Base-by-base conservation (phyloP, 2,113 vertebrate genomes). In the Sturnus vulgaris region DNA sequence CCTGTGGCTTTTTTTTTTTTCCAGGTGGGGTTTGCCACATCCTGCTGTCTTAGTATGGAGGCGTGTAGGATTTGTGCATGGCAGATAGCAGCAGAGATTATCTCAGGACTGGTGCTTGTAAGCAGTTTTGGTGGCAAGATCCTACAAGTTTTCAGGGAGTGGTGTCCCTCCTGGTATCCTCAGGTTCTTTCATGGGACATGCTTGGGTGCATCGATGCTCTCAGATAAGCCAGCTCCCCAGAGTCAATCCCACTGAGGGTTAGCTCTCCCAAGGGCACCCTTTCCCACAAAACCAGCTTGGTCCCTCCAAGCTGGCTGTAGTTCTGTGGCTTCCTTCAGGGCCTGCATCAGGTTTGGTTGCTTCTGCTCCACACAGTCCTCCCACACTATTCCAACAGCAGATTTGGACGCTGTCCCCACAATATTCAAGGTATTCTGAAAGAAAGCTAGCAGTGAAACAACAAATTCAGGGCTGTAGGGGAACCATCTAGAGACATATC, bases 351-450 rank as follows among this genome's bases (percentile, higher is more conserved):
- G 35, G 30, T 82, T 81, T 81, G 40, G 37, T 68, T 57, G 9
- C 53, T 89, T 94, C 68, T 78, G 31, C 22, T 89, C 46, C 6
- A 1, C 11, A 15, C 6, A 24, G 63, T 40, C 31, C 30, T 80
- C 63, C 55, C 49, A 53, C 24, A 8, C 31, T 60, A 13, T 40
- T 12, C 31, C 66, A 33, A 33, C 25, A 21, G 13, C 28, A 70
- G 23, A 9, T 65, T 86, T 73, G 8, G 10, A 49, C 0, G 0
- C 19, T 56, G 18, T 39, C 27, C 18, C 17, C 7, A 14, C 18
- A 12, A 60, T 47, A 72, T 64, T 69, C 37, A 25, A 40, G 31
- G 30, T 14, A n/a, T 59, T 72, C 37, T 53, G 37, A 53, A 65
- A 80, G 40, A 56, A 63, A 68, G 9, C 19, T 39, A 46, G 13